phyloP scores from a whole-genome alignment of 2,888 invertebrate genomes.

The Eupithecia tripunctaria region DNA sequence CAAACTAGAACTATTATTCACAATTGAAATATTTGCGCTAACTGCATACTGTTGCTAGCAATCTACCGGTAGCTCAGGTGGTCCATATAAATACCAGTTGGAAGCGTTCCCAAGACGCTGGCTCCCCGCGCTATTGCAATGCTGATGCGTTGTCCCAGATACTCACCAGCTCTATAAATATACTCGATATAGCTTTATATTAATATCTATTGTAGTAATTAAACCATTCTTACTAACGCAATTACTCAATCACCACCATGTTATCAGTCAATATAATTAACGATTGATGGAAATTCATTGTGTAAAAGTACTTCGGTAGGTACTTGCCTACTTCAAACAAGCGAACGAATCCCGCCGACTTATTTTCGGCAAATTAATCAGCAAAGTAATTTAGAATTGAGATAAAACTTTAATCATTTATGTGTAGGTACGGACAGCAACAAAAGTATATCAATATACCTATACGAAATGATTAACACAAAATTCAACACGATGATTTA shows the following conservation, averaged over 20 bases:
- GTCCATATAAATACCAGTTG: too few relatives aligned
- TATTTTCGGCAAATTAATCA: slow-evolving; percentile 52
- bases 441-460: background rate
- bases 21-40: too few relatives aligned
- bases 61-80: too few relatives aligned
- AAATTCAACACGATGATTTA: background rate
- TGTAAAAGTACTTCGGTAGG: background rate
- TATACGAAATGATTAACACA: background rate
- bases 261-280: background rate
- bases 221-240: background rate
- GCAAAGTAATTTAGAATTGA: slow-evolving; percentile 60
- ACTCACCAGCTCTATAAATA: too few relatives aligned
- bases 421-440: background rate
- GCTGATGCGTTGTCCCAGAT: too few relatives aligned
- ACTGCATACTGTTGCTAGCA: too few relatives aligned
- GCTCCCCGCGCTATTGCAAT: too few relatives aligned
- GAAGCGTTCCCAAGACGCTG: too few relatives aligned
- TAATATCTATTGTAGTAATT: too few relatives aligned
- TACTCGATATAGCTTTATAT: too few relatives aligned
- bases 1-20: too few relatives aligned
- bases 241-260: background rate
- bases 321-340: slow-evolving; percentile 4
- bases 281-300: background rate
- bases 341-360: slow-evolving; percentile 9
- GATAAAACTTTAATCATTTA: slow-evolving; percentile 64